Base-by-base conservation (phyloP, 2,113 vertebrate genomes). In the Hemiprocne comata region DNA sequence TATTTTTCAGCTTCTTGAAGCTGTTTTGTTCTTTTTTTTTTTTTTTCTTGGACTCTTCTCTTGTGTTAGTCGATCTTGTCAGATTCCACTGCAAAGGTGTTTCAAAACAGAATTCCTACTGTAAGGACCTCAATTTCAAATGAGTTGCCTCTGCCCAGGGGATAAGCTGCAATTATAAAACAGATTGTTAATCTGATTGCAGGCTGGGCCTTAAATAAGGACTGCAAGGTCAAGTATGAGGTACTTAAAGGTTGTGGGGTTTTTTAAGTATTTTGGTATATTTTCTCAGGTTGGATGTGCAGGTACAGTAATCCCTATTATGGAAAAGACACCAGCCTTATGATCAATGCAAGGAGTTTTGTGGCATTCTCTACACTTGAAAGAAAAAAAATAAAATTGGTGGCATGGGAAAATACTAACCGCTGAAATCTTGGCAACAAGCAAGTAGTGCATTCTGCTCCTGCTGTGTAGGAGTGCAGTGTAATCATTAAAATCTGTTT, bases 401-500 rank as follows among this genome's bases (percentile, higher is more conserved):
- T 2, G 9, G 58, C 10, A 29, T 16, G 46, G 69, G 25, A 33
- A 57, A 48, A 67, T 24, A 11, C 20, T 11, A 26, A 33, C 44
- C 9, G 1, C 58, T 7, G 9, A 54, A 74, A n/a, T 17, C 8
- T 1, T 10, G 4, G 60, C 12, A 16, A 17, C 17, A 2, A 5
- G n/a, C 2, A 46, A 10, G 38, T 8, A 4, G 40, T 13, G 25
- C 6, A 2, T 12, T 14, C 44, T 14, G 0, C 23, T 57, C 25
- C 2, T 17, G 2, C 29, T 25, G 34, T 1, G 10, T 53, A 9
- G 90, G 77, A 72, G 61, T 8, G 34, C 38, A 2, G 34, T 3
- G 12, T 9, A 21, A 10, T 6, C 34, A 5, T 14, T 17, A 26
- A 33, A 15, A 34, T 42, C 42, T 17, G 60, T 12, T 24, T 15